phyloP scores from a whole-genome alignment of 2,888 invertebrate species.

The Antitype chi region DNA sequence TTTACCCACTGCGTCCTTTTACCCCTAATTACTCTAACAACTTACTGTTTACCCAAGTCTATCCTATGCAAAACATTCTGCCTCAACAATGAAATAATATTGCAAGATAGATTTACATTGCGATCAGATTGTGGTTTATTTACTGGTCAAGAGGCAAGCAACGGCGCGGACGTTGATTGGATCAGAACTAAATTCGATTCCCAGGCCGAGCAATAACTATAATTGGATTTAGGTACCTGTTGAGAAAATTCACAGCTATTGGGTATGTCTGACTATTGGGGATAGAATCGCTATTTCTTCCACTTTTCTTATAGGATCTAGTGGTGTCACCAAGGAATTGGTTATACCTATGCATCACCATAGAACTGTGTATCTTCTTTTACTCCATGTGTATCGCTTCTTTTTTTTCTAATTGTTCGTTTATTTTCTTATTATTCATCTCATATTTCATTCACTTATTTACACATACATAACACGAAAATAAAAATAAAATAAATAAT shows the following conservation, averaged over 20 bases:
- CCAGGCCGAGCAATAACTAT: conserved; percentile 35
- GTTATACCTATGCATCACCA: not conserved
- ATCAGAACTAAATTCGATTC: conserved; percentile 51
- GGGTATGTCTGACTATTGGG: not conserved
- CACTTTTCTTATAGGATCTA: not conserved
- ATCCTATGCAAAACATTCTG: not conserved
- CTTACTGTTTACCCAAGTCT: not conserved
- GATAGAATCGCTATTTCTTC: not conserved
- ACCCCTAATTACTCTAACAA: no score
- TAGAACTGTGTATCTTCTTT: no score
- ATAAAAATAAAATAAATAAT: no score
- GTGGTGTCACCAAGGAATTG: not conserved
- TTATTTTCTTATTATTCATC: no score
- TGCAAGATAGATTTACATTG: conserved; percentile 18
- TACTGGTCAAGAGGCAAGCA: conserved; percentile 43
- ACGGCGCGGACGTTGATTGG: conserved; percentile 47
- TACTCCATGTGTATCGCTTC: no score
- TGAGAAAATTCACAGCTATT: conserved; percentile 42
- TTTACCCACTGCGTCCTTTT: no score
- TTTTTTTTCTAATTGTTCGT: no score
- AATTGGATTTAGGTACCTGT: conserved; percentile 56
- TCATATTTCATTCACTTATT: no score
- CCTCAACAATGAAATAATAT: conserved; percentile 20
- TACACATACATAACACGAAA: no score
- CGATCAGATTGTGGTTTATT: conserved; percentile 45